Base-by-base conservation (phyloP, 2,888 invertebrate genomes). In the Cryptus armator region DNA sequence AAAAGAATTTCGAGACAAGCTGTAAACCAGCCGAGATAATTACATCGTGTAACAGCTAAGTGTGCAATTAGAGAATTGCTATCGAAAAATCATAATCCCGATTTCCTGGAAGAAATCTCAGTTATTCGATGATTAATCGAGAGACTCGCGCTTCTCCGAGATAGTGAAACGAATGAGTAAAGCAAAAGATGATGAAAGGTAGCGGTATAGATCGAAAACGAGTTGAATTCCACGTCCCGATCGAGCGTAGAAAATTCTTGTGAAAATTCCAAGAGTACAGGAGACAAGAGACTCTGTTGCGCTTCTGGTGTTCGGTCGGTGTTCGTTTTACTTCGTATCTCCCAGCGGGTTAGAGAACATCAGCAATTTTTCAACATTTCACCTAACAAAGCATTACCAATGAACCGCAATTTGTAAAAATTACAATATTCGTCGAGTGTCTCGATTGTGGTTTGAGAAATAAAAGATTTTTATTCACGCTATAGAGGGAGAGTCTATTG, bases 341-440 rank as follows among this genome's bases (percentile, higher is more conserved):
- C 48, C 48, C 48, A 48, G 48, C 48, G 48, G 48, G 48, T 48
- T 48, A 3, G 3, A 48, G n/a, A 48, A 3, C 48, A 48, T 48
- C 0, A 48, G 12, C 48, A 12, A n/a, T 48, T 48, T 48, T n/a
- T 10, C 48, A n/a, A 48, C 48, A n/a, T n/a, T 48, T 37, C 14
- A 48, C 48, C n/a, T n/a, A 48, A 48, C 48, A n/a, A 48, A 48
- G 48, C 12, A 37, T 48, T 3, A 10, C 48, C 48, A 48, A n/a
- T 48, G 48, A n/a, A 48, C n/a, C 12, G 12, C 10, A 7, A 48
- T 37, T 64, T n/a, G 24, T 59, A 44, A 72, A 19, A 51, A 75
- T 76, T 24, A 7, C 19, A 51, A 51, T 75, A 66, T 66, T 64
- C 51, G 5, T 6, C 48, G 7, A 53, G 43, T 16, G 32, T 75